Conservation (phyloP, 2,113 vertebrate species). For the Brachypteracias leptosomus region DNA sequence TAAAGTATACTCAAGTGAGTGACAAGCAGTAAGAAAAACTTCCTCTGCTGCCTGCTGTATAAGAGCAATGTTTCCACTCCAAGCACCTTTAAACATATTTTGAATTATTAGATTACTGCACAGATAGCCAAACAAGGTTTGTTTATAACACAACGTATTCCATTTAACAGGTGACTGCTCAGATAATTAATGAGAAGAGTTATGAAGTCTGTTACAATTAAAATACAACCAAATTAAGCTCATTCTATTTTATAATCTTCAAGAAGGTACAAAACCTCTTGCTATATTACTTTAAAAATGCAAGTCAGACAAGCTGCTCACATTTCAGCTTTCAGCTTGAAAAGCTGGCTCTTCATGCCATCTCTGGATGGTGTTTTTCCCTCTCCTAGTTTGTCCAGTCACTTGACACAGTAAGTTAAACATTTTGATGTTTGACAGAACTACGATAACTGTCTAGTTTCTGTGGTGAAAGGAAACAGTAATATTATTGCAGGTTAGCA, state of each 20-base stretch:
- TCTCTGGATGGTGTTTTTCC: conserved; percentile 7
- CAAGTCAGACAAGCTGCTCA: conserved; percentile 55
- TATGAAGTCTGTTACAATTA: not conserved
- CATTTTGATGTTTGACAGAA: not conserved
- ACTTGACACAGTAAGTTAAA: conserved; percentile 38
- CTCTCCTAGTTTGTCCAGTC: conserved; percentile 5
- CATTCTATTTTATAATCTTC: not conserved
- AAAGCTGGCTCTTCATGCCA: conserved; percentile 14
- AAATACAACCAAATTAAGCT: not conserved
- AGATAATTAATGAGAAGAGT: not conserved
- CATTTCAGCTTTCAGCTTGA: conserved; percentile 35
- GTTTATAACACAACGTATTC: not conserved
- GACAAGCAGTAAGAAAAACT: not conserved
- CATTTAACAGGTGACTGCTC: not conserved
- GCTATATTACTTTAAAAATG: conserved; percentile 41
- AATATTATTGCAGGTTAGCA: conserved; percentile 41
- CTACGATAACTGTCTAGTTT: conserved; percentile 23
- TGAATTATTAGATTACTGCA: not conserved
- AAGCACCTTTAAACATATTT: not conserved
- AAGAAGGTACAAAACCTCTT: not conserved
- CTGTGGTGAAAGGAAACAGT: conserved; percentile 15
- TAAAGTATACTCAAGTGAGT: not conserved
- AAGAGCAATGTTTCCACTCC: not conserved
- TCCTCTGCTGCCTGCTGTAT: not conserved
- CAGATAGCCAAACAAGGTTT: not conserved